A percentile compares a stretch with the other conserved stretches of the same genome.
phyloP scores from a whole-genome alignment of 35 echinoderm and acorn worm species.

The Strongylocentrotus purpuratus region DNA sequence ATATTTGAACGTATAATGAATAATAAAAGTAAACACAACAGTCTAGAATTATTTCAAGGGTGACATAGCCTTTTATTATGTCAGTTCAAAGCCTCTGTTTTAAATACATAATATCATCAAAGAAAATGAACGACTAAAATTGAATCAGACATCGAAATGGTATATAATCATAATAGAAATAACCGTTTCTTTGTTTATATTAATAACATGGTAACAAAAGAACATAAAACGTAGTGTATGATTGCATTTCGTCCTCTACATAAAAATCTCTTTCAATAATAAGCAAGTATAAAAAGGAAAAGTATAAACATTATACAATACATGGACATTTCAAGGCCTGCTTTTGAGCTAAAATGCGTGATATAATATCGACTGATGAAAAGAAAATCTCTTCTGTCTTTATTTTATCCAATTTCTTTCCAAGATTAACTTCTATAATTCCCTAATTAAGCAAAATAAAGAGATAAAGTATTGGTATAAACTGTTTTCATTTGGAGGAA shows the following conservation, averaged over 20 bases:
- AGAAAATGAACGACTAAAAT: background rate
- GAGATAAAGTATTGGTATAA: background rate
- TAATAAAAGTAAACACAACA: background rate
- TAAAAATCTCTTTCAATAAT: background rate
- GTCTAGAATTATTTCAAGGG: background rate
- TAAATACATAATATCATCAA: conserved; percentile 42
- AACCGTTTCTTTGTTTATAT: background rate
- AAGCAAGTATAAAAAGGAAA: background rate
- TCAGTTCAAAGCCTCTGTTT: conserved; percentile 29
- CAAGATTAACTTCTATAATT: background rate
- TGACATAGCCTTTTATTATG: conserved; percentile 54
- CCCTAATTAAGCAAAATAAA: background rate
- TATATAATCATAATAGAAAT: conserved; percentile 21
- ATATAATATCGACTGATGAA: background rate
- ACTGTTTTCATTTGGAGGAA: no score
- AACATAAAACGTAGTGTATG: background rate
- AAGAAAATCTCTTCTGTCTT: background rate
- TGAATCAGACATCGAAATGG: background rate
- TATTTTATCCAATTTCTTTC: background rate
- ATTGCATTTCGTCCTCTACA: conserved; percentile 7
- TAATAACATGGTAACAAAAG: background rate
- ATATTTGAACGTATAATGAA: background rate
- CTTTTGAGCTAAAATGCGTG: background rate
- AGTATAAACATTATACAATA: background rate
- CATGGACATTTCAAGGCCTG: background rate